Base-by-base conservation (phyloP, 2,888 invertebrate species). In the Caenorhabditis sp. region DNA sequence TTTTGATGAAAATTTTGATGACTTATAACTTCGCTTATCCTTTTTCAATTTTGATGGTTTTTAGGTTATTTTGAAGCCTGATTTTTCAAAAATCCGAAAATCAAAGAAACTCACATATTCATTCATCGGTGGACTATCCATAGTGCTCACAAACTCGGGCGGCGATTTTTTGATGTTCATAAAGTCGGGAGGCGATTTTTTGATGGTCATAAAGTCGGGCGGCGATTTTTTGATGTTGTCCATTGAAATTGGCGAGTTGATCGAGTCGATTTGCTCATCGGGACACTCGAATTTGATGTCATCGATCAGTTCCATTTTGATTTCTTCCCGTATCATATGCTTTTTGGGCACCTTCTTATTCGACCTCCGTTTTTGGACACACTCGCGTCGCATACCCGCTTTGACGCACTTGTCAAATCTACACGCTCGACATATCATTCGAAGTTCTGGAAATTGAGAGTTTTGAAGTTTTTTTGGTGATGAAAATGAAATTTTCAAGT, bases 401-500 rank as follows among this genome's bases (percentile, higher is more conserved):
- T 74, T 66, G 10, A 89, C 35, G 59, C 89, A 89, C 24, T 87
- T 87, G 49, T 76, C 85, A 59, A 87, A 89, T 63, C 89, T 83
- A 74, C 89, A 89, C 5, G 86, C 83, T 26, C 89, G 80, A 61
- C 89, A 89, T 19, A 88, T 87, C 89, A 89, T 89, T 28, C 89
- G 85, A 3, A 89, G 85, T 69, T 89, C 89, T 89, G 54, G 44
- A 85, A 76, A 19, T 41, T 24, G 12, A n/a, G 49, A 22, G 12
- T 8, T 22, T 47, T 61, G 1, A 22, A 14, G 8, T 38, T 59
- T 59, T 19, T 24, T 24, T 10, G 3, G 19, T 1, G 6, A 26
- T 54, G 47, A 47, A n/a, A n/a, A n/a, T n/a, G n/a, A n/a, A n/a
- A n/a, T 47, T 47, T 47, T 51, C 8, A 24, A 51, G 24, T 51